Evolutionary conservation across 2,113 vertebrate genomes (phyloP).

Genomic region (Aphyosemion australe): DNA sequence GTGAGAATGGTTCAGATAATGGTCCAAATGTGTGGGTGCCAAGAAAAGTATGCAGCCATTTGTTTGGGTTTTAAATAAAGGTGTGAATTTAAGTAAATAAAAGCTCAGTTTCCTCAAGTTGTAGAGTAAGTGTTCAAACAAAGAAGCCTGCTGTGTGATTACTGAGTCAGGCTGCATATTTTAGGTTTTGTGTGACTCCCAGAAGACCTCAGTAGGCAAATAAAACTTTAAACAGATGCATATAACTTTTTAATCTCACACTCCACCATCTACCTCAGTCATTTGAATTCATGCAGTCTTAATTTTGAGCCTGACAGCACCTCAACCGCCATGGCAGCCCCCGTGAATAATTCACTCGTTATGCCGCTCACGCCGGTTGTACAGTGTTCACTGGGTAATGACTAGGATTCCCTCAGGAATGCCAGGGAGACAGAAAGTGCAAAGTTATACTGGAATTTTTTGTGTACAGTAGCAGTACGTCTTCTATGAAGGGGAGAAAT

Average conservation of each 20-base stretch:
- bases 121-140: conserved; percentile 2
- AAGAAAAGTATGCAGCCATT: neutral
- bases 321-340: conserved; percentile 42
- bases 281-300: conserved; percentile 59
- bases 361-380: conserved; percentile 43
- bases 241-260: conserved; percentile 65
- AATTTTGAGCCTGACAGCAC: conserved; percentile 64
- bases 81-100: conserved; percentile 1
- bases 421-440: conserved; percentile 7
- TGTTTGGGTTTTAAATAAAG: neutral
- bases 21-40: neutral
- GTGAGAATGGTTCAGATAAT: neutral
- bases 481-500: neutral
- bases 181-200: conserved; percentile 19
- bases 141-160: conserved; percentile 7
- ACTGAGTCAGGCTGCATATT: neutral
- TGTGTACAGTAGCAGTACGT: conserved; percentile 9
- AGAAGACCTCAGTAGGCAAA: conserved; percentile 35
- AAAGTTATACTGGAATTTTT: conserved; percentile 43
- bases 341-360: conserved; percentile 76
- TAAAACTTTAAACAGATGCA: conserved; percentile 69
- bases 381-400: conserved; percentile 21
- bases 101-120: neutral
- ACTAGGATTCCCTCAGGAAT: conserved; percentile 32
- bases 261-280: conserved; percentile 38